Evolutionary conservation across 2,888 invertebrate species (phyloP), one percentile per base, ranked within the genome.

Genomic region (Pachycephus smyrnensis): DNA sequence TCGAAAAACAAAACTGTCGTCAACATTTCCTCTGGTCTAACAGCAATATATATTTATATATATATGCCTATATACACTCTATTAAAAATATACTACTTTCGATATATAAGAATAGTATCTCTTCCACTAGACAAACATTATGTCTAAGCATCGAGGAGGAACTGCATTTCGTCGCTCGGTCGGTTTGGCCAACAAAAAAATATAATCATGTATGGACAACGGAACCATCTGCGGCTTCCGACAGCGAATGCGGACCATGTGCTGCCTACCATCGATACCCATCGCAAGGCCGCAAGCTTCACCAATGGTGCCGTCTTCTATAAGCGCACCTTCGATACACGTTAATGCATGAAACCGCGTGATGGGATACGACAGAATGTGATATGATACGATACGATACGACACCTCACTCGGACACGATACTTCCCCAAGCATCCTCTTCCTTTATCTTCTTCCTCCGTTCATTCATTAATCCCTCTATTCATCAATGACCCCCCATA

Each of bases 181-280:
- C 55, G 55, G 23, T 55, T 55, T 55, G 55, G 23, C 55, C 55
- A 55, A 55, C 9, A 55, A 55, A 55, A 55, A 55, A 23, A 55
- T 55, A 55, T 55, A 55, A 55, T 55, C 55, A 55, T 55, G 55
- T 55, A 55, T 23, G 55, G 55, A 55, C 55, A 76, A 77, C 88
- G 85, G 88, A 88, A 89, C 89, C 90, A 90, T 90, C 90, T 90
- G 90, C 89, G 90, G 89, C 88, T 89, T 88, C 88, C 86, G 87
- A 89, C 84, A 86, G 84, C 86, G 85, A 55, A 83, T 86, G 87
- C 86, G 86, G 86, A 87, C 89, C 89, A 89, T 89, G 89, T 89
- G 89, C 88, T 82, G 71, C 71, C 82, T 85, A 85, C 82, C 80
- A 82, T 80, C 86, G 84, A 86, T 77, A 75, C 75, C 80, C 71